Percentiles rank a stretch among this genome's conserved stretches.
phyloP scores from a whole-genome alignment of 2,888 invertebrate genomes.

The Drosophila trichaetosa region DNA sequence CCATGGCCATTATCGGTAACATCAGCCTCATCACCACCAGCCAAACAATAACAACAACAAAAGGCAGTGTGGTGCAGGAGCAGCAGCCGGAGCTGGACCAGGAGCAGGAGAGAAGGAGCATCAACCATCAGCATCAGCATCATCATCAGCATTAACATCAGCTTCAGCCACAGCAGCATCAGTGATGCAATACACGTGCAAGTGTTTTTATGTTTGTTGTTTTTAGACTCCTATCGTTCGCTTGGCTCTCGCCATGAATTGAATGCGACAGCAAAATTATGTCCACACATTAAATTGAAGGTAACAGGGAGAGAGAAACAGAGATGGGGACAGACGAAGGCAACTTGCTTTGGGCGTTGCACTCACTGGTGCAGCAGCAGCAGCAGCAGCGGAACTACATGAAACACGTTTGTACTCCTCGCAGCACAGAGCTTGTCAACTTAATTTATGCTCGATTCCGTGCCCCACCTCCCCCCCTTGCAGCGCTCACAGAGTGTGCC shows the following conservation, averaged over 20 bases:
- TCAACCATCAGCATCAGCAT: constrained; percentile 32
- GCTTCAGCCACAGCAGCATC: constrained; percentile 50
- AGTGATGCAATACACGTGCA: constrained; percentile 76
- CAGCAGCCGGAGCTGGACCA: neutral
- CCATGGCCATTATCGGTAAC: constrained; percentile 75
- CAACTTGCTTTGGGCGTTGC: constrained; percentile 28
- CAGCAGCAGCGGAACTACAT: constrained; percentile 46
- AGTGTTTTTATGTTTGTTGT: constrained; percentile 68
- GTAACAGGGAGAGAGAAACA: constrained; percentile 22
- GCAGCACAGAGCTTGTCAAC: constrained; percentile 68
- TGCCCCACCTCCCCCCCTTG: neutral
- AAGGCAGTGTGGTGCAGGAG: constrained; percentile 2
- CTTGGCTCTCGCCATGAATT: constrained; percentile 58
- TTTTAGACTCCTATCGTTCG: constrained; percentile 38
- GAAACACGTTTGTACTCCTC: constrained; percentile 49
- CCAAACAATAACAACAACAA: constrained; percentile 35
- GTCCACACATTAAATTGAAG: constrained; percentile 79
- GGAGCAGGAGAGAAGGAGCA: constrained; percentile 25
- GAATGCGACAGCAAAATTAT: constrained; percentile 81
- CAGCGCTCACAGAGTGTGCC: neutral
- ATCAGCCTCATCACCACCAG: constrained; percentile 55
- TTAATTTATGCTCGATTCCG: constrained; percentile 79
- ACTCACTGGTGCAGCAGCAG: constrained; percentile 2
- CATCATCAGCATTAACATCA: constrained; percentile 17
- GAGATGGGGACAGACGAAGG: constrained; percentile 4